phyloP scores from a whole-genome alignment of 2,888 invertebrate species.

The Callimorpha dominula region DNA sequence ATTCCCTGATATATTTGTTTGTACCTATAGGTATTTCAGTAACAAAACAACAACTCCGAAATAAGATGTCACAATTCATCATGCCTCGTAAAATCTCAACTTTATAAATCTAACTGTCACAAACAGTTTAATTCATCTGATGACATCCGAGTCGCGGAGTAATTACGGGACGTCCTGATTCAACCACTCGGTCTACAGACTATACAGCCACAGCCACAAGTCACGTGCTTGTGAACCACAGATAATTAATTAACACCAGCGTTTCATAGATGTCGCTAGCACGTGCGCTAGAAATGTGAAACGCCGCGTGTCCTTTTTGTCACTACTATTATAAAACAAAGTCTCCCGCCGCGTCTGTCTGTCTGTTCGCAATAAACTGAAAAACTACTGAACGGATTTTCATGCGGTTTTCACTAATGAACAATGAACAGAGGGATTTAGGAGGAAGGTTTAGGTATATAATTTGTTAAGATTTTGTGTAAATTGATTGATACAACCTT shows the following conservation, averaged over 20 bases:
- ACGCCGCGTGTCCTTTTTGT: slow-evolving; percentile 3
- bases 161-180: slow-evolving; percentile 41
- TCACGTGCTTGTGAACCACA: slow-evolving; percentile 42
- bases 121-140: slow-evolving; percentile 46
- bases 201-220: slow-evolving; percentile 30
- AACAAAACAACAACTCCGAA: neutral
- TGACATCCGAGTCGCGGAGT: slow-evolving; percentile 40
- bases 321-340: too few relatives aligned
- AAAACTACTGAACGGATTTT: neutral
- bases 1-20: neutral
- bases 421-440: too few relatives aligned
- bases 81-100: slow-evolving; percentile 2
- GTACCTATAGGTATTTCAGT: neutral
- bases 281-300: slow-evolving; percentile 33
- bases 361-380: neutral
- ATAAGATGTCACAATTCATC: slow-evolving; percentile 1
- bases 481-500: neutral
- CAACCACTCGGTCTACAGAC: slow-evolving; percentile 26
- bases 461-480: too few relatives aligned
- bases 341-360: too few relatives aligned
- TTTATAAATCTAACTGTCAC: slow-evolving; percentile 31
- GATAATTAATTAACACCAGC: slow-evolving; percentile 59
- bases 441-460: too few relatives aligned
- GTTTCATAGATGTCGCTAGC: slow-evolving; percentile 49
- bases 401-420: too few relatives aligned